Conservation (phyloP, 2,113 vertebrate genomes). For the Bufo bufo region DNA sequence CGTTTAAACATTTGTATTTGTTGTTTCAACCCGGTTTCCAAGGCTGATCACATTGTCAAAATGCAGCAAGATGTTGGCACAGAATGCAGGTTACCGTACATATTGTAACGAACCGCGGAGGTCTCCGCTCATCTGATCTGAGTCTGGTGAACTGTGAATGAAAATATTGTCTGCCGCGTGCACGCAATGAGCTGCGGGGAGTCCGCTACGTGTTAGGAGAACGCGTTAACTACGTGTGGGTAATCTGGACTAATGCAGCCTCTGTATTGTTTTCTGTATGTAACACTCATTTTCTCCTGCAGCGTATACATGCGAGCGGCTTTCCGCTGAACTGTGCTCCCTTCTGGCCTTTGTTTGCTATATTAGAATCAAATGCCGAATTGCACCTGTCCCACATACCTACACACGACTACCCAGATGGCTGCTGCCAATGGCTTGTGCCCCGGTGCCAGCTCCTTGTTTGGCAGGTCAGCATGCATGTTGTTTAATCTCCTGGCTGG, state of each 20-base stretch:
- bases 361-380: neutral
- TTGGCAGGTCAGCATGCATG: slow-evolving; percentile 46
- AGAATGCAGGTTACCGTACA: neutral
- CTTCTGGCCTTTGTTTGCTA: slow-evolving; percentile 1
- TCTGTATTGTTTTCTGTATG: neutral
- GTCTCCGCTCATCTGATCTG: neutral
- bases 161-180: slow-evolving; percentile 3
- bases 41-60: neutral
- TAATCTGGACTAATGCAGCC: neutral
- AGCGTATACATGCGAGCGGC: neutral
- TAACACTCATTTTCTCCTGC: neutral
- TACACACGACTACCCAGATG: slow-evolving; percentile 29
- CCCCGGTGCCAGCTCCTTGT: slow-evolving; percentile 34
- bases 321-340: slow-evolving; percentile 3
- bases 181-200: neutral
- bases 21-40: neutral
- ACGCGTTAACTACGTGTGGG: neutral
- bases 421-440: slow-evolving; percentile 32
- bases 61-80: slow-evolving; percentile 4
- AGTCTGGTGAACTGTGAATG: slow-evolving; percentile 1
- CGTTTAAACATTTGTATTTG: neutral
- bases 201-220: neutral
- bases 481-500: slow-evolving; percentile 51
- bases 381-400: slow-evolving; percentile 36
- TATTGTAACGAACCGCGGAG: neutral